Conservation (phyloP, 2,113 vertebrate genomes). For the Pholis gunnellus region DNA sequence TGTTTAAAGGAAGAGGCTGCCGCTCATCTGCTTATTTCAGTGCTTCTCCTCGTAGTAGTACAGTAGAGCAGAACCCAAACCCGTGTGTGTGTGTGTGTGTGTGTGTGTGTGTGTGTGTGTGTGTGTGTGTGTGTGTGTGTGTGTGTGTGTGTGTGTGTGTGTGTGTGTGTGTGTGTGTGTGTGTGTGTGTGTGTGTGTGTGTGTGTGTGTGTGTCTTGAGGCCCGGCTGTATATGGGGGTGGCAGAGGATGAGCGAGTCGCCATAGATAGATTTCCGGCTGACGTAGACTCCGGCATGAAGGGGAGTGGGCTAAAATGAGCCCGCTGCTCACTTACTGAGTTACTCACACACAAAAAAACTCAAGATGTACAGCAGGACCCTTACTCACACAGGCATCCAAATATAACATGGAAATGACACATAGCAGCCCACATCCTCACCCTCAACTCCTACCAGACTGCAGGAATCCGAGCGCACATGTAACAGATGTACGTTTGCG, state of each 20-base stretch:
- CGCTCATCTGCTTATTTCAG: conserved; percentile 43
- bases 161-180: not conserved
- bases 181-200: conserved; percentile 1
- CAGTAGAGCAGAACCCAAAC: conserved; percentile 30
- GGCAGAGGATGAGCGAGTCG: conserved; percentile 67
- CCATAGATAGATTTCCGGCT: conserved; percentile 68
- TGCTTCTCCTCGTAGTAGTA: conserved; percentile 23
- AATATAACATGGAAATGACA: conserved; percentile 48
- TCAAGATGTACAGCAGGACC: conserved; percentile 32
- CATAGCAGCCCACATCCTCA: conserved; percentile 38
- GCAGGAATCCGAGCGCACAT: not conserved
- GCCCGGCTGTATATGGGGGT: conserved; percentile 57
- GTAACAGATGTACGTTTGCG: not conserved
- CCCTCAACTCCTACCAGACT: not conserved
- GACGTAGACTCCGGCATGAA: conserved; percentile 55
- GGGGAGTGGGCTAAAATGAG: conserved; percentile 65
- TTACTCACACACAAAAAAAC: conserved; percentile 57
- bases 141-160: conserved; percentile 11
- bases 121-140: conserved; percentile 23
- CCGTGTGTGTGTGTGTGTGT: conserved; percentile 11
- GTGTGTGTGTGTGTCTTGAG: conserved; percentile 21
- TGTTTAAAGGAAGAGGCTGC: conserved; percentile 31
- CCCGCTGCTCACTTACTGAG: conserved; percentile 43
- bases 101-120: not conserved
- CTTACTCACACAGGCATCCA: conserved; percentile 39